Conservation (phyloP, 2,113 vertebrate genomes). For the human (Homo sapiens) region DNA sequence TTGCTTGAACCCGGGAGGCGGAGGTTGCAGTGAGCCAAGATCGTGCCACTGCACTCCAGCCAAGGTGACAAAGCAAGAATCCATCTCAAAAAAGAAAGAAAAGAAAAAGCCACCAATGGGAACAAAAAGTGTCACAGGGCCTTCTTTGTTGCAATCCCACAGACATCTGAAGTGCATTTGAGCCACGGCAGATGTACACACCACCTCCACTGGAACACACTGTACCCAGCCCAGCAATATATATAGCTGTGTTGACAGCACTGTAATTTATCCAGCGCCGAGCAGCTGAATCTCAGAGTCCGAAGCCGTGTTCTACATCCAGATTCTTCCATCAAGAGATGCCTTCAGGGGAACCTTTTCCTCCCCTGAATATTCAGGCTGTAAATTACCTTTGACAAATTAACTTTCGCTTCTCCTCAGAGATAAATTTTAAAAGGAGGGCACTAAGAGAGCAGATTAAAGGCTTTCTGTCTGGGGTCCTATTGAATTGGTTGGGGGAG, state of each 20-base stretch:
- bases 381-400: constrained; percentile 73
- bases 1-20: no score
- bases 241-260: background rate
- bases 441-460: constrained; percentile 28
- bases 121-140: background rate
- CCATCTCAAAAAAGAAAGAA: no score
- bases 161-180: background rate
- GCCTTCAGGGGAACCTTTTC: constrained; percentile 39
- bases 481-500: background rate
- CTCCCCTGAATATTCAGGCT: constrained; percentile 55
- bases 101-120: background rate
- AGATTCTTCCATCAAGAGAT: background rate
- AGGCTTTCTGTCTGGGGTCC: background rate
- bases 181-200: accelerated
- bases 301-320: background rate
- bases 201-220: background rate
- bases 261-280: background rate
- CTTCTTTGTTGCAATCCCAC: background rate
- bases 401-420: constrained; percentile 72
- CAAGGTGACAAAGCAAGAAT: no score
- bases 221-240: background rate
- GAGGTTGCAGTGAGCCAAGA: no score
- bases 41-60: no score
- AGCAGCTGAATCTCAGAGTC: background rate
- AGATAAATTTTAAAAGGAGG: constrained; percentile 49